Conservation (phyloP, 2,113 vertebrate genomes). For the Labrus mixtus region DNA sequence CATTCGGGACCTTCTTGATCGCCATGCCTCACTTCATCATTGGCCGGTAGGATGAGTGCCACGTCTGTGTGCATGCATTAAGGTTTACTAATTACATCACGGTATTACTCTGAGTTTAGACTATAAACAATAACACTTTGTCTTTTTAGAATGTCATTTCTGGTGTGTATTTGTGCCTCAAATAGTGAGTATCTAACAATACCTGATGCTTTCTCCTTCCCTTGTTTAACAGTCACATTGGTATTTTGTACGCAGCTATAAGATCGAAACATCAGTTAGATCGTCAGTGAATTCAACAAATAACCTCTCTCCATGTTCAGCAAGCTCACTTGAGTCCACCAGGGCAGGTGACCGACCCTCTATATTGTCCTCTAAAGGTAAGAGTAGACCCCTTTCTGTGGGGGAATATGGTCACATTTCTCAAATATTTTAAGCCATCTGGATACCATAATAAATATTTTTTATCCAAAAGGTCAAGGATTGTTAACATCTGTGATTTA, state of each 20-base stretch:
- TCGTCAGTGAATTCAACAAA: constrained; percentile 84
- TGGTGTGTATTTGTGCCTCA: constrained; percentile 22
- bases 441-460: too few species aligned
- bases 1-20: constrained; percentile 91
- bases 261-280: constrained; percentile 87
- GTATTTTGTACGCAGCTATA: constrained; percentile 87
- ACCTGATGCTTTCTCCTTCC: constrained; percentile 64
- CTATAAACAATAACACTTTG: neutral
- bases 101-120: neutral
- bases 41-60: constrained; percentile 85
- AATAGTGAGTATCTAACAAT: constrained; percentile 61
- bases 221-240: constrained; percentile 74
- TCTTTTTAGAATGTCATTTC: neutral
- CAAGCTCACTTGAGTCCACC: constrained; percentile 76
- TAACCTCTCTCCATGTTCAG: constrained; percentile 84
- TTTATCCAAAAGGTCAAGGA: too few species aligned
- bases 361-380: constrained; percentile 75
- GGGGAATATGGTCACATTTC: neutral
- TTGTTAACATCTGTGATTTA: neutral
- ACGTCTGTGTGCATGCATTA: neutral
- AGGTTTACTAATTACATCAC: neutral
- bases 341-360: constrained; percentile 74
- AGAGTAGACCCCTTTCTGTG: neutral
- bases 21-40: constrained; percentile 94
- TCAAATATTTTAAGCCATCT: too few species aligned